Evolutionary conservation across 1,140 invertebrate species (phyloP), one percentile per base, ranked within the genome.

Genomic region (Brachionus manjavacas): DNA sequence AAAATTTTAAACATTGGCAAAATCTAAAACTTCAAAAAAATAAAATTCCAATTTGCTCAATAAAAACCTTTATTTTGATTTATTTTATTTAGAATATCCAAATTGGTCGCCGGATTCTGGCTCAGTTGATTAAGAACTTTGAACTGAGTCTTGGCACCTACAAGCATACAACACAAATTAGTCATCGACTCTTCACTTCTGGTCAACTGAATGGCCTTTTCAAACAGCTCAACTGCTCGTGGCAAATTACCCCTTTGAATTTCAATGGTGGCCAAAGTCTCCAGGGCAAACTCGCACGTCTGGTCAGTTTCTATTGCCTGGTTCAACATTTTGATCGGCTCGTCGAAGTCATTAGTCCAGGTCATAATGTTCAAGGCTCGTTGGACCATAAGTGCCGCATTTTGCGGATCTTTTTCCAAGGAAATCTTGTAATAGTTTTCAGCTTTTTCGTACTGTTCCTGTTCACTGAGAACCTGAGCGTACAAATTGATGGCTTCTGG

Each of bases 251-350:
- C 94, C 85, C 94, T 93, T 91, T 97, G 95, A 85, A 96, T 94
- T 92, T 96, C 94, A 85, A 98, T 93, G 1, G 95, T 96, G 85
- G 94, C 96, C 70, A 97, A 90, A 31, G 95, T 96, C 91, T 98
- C 96, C 90, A 95, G 97, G 12, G 94, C 96, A 91, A 96, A 94
- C 90, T 95, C 94, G 91, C 95, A 97, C 89, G 94, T 95, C 28
- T 94, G 92, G 91, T 98, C 96, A 85, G 95, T 90, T 87, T 94
- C 92, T 83, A 97, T 92, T 3, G 94, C 95, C 90, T 94, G 92
- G 52, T 93, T 92, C 41, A 97, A 94, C 41, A 94, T 91, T 84
- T 93, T 90, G 0, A 94, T 91, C 39, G 94, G 93, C 87, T 93
- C 92, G n/a, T 94, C 92, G 66, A 95, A 91, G 88, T 96, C 89